Evolutionary conservation across 2,797 vertebrate genomes (phyloP), one percentile per base, ranked within the genome.

Genomic region (Premnoplex brunnescens): DNA sequence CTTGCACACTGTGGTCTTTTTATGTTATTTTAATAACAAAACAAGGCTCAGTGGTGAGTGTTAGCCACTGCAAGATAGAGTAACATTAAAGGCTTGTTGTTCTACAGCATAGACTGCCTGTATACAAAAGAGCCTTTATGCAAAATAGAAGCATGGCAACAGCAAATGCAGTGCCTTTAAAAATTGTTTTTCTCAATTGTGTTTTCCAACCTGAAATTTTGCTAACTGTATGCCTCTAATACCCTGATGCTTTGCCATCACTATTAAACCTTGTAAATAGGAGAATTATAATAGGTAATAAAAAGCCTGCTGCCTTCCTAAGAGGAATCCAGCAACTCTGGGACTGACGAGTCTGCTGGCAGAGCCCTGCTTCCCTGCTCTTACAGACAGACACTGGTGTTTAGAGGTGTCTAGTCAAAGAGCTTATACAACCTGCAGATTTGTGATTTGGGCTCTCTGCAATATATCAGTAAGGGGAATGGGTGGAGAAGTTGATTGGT

Each of bases 21-120:
- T 58, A 62, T 71, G 68, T n/a, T 10, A 15, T 73, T 48, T 72
- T 67, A 83, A 67, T 73, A 63, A 36, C 54, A 72, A 82, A 85
- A 43, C 49, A 64, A 88, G 62, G 23, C 74, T 94, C 44, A 56
- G 52, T 6, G 1, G 39, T 10, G 44, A 63, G 52, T 78, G 46
- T 71, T 79, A 88, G 52, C 59, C 76, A 2, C 88, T 86, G 91
- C 85, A 91, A 66, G 76, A 80, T 4, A 81, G 36, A 75, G 24
- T 52, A 67, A 81, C 89, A 93, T 93, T 93, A 93, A 93, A 91
- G 49, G 48, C 37, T 93, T 84, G 39, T 32, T 86, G 62, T 52
- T 92, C 26, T 82, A 76, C 16, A 66, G 63, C 85, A 67, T 9
- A 36, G 51, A 3, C 76, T 92, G 56, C 28, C 27, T 82, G 64